These are phyloP conservation scores for Cliona cf. orientalis DNA, from an alignment of 37 sponge, comb jelly and placozoan species.

Conservation along the genomic window DNA sequence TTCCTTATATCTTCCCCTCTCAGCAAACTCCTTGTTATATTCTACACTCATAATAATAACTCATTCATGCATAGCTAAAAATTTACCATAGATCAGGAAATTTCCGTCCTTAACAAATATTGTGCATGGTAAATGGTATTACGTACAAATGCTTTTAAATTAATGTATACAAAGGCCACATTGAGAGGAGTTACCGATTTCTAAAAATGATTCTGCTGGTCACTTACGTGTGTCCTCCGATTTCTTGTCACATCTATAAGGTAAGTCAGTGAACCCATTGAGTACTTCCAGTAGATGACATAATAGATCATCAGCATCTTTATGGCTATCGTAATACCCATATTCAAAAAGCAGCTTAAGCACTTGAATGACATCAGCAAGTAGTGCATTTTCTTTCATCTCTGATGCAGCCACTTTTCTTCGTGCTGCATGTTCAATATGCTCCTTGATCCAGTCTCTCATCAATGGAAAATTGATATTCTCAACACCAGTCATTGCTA, in stretches of 20 bases:
- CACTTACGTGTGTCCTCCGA: too few species aligned
- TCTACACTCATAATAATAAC: too few species aligned
- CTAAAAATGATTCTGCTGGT: too few species aligned
- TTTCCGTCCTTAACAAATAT: too few species aligned
- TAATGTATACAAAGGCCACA: too few species aligned
- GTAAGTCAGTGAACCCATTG: slow-evolving; percentile 75
- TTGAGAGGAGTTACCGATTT: too few species aligned
- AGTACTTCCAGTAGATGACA: slow-evolving; percentile 60
- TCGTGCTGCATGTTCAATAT: neutral
- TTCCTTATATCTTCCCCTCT: slow-evolving; percentile 18
- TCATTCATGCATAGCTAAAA: too few species aligned
- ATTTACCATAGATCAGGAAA: too few species aligned
- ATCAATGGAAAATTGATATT: slow-evolving; percentile 59
- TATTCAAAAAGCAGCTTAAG: slow-evolving; percentile 70
- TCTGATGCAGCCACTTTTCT: neutral
- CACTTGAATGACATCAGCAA: slow-evolving; percentile 45
- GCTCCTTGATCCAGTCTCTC: slow-evolving; percentile 51
- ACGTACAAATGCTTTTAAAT: too few species aligned
- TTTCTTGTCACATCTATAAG: too few species aligned
- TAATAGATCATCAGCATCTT: slow-evolving; percentile 33
- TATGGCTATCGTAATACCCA: slow-evolving; percentile 49
- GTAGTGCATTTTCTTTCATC: slow-evolving; percentile 20
- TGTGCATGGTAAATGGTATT: too few species aligned
- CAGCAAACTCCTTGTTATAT: neutral
- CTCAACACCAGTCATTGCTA: slow-evolving; percentile 66